phyloP scores from a whole-genome alignment of 1,140 invertebrate species.

The Leptoteleia sp. region DNA sequence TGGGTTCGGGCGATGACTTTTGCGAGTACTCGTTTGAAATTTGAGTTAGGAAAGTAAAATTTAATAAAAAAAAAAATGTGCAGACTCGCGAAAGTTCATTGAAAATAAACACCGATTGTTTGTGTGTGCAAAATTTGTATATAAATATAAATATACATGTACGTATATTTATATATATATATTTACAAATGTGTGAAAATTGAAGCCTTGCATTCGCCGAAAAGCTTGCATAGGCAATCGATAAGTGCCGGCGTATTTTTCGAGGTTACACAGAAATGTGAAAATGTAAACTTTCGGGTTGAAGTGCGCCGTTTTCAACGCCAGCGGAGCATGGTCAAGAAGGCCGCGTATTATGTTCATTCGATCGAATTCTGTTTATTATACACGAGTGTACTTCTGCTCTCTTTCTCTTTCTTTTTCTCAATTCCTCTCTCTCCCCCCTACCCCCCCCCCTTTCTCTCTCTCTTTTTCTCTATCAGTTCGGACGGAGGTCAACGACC shows the following conservation, averaged over 20 bases:
- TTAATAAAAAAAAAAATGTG: no score
- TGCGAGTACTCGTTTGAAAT: no score
- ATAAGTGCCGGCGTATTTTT: conserved; percentile 7
- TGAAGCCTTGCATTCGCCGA: conserved; percentile 2
- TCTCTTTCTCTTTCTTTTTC: conserved; percentile 8
- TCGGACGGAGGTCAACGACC: conserved; percentile 78
- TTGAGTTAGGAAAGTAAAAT: no score
- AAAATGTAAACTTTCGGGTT: conserved; percentile 30
- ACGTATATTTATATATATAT: not conserved
- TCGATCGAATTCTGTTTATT: conserved; percentile 81
- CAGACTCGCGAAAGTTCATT: no score
- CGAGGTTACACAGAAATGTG: conserved; percentile 14
- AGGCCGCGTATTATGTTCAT: conserved; percentile 61
- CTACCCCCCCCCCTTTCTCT: conserved; percentile 1
- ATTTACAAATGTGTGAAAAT: not conserved
- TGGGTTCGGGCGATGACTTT: no score
- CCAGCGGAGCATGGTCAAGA: conserved; percentile 38
- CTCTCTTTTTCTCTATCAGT: conserved; percentile 9
- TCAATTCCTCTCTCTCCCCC: conserved; percentile 9
- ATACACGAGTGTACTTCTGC: conserved; percentile 75
- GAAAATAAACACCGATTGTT: no score
- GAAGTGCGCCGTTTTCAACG: conserved; percentile 32
- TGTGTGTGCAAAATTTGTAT: no score
- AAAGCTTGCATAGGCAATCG: conserved; percentile 12
- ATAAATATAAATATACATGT: no score